phyloP scores from a whole-genome alignment of 2,113 vertebrate genomes.

The Eurypyga helias region DNA sequence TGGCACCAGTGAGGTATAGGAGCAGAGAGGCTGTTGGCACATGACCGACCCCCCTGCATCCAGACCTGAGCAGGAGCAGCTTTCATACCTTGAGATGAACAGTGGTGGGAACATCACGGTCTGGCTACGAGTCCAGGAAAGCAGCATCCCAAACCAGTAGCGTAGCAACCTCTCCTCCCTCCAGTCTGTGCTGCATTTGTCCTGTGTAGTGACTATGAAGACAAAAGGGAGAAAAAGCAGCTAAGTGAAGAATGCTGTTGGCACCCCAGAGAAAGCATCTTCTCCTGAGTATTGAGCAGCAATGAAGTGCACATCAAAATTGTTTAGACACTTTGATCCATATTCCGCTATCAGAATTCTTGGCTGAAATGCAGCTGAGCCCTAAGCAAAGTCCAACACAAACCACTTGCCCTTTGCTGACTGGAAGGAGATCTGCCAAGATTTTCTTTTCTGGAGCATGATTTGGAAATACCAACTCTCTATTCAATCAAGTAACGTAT shows the following conservation, averaged over 20 bases:
- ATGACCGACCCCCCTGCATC: rapidly evolving
- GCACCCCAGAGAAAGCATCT: background rate
- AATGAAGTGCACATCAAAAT: background rate
- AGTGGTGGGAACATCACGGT: background rate
- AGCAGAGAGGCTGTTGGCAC: background rate
- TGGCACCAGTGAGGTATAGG: rapidly evolving
- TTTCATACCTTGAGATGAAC: background rate
- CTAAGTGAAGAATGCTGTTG: background rate
- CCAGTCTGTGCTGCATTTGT: background rate
- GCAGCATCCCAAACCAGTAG: background rate
- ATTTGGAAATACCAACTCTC: background rate
- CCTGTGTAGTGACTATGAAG: background rate
- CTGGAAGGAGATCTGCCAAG: background rate
- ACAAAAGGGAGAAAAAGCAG: background rate
- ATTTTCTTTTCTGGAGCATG: background rate
- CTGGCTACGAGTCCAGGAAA: background rate
- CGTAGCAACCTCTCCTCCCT: rapidly evolving
- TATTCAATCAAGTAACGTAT: background rate
- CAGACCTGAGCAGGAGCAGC: background rate
- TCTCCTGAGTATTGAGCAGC: background rate
- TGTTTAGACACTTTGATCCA: background rate
- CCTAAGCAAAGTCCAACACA: background rate
- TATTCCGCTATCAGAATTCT: background rate
- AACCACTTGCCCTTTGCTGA: background rate
- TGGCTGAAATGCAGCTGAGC: background rate